Evolutionary conservation across 1,140 invertebrate genomes (phyloP).

Genomic region (Lepidurus apus): DNA sequence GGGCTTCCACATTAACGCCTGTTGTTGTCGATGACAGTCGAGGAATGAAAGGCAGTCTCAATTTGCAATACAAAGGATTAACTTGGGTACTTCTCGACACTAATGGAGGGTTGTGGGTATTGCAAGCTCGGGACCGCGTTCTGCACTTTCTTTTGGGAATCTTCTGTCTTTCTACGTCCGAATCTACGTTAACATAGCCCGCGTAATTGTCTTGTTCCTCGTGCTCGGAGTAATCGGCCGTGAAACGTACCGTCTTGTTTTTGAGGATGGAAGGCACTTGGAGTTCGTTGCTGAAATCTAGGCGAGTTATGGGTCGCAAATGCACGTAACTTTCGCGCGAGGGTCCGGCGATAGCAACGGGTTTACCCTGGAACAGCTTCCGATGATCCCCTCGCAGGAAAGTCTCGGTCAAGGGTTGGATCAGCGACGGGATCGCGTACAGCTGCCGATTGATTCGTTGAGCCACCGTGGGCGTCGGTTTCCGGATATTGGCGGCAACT

Average conservation of each 20-base stretch:
- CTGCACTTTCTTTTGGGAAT: background rate
- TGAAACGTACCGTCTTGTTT: slow-evolving; percentile 2
- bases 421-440: background rate
- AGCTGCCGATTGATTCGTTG: background rate
- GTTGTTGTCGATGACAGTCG: background rate
- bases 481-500: slow-evolving; percentile 7
- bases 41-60: background rate
- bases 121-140: background rate
- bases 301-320: background rate
- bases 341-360: background rate
- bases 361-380: background rate
- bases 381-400: background rate
- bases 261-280: background rate
- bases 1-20: background rate
- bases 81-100: background rate
- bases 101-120: background rate
- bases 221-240: background rate
- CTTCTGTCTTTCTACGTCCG: background rate
- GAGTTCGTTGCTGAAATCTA: background rate
- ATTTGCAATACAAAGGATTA: background rate
- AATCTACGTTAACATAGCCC: background rate
- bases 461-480: background rate
- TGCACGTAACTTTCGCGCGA: background rate
- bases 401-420: background rate
- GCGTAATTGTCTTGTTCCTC: background rate